Evolutionary conservation across 2,888 invertebrate genomes (phyloP).

Genomic region (Lithophane semibrunnea): DNA sequence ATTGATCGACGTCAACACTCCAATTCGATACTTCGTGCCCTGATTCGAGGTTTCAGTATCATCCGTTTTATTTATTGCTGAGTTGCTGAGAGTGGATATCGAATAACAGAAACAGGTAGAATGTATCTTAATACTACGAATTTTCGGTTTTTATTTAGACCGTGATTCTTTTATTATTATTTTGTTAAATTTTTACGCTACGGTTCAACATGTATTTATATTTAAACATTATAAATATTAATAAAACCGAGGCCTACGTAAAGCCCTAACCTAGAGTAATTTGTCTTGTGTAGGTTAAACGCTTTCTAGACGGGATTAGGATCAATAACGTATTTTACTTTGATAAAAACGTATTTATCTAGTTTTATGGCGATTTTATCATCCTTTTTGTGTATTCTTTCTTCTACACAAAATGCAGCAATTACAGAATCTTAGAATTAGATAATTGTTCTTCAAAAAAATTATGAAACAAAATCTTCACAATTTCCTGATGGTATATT

Average conservation of each 20-base stretch:
- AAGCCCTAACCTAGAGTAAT: not conserved
- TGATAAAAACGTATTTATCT: too few species aligned
- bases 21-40: constrained; percentile 37
- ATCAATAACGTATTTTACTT: not conserved
- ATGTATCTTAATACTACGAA: constrained; percentile 8
- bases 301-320: not conserved
- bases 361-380: not conserved
- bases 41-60: constrained; percentile 33
- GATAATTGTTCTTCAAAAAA: not conserved
- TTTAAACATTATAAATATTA: not conserved
- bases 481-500: not conserved
- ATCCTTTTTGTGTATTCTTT: not conserved
- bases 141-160: not conserved
- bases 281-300: not conserved
- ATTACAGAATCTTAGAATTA: not conserved
- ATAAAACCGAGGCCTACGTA: not conserved
- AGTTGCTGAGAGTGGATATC: constrained; percentile 13
- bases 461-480: not conserved
- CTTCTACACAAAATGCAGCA: not conserved
- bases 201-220: not conserved
- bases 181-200: not conserved
- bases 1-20: constrained; percentile 46
- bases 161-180: not conserved
- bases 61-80: constrained; percentile 40
- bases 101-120: constrained; percentile 16